These are phyloP conservation scores for Hippocampus mohnikei DNA, from an alignment of 2,113 vertebrate genomes.

Conservation along the genomic window DNA sequence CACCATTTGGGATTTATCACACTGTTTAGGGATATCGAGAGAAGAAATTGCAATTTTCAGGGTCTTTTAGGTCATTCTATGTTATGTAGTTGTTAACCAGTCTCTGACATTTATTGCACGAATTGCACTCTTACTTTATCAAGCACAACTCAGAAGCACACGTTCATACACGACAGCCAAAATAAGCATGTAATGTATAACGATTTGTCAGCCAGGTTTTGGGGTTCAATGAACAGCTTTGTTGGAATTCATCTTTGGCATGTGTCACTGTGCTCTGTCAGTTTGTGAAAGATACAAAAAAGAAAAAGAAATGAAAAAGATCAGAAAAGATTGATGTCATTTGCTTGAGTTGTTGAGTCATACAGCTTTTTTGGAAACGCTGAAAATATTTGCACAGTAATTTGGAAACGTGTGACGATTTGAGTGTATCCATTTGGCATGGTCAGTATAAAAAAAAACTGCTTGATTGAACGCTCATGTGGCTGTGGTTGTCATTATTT, in stretches of 20 bases:
- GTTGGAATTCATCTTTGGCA: constrained; percentile 45
- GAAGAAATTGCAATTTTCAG: constrained; percentile 14
- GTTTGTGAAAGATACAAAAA: constrained; percentile 7
- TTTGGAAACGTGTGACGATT: constrained; percentile 27
- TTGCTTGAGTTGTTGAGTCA: constrained; percentile 40
- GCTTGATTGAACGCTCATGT: constrained; percentile 42
- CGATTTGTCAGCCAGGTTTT: background rate
- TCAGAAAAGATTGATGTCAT: constrained; percentile 17
- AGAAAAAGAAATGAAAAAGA: background rate
- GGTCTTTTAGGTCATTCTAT: constrained; percentile 24
- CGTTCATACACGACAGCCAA: constrained; percentile 13
- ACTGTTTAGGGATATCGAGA: background rate
- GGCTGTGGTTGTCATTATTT: constrained; percentile 8
- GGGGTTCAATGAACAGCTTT: background rate
- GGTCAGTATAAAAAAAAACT: constrained; percentile 67
- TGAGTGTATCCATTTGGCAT: constrained; percentile 66
- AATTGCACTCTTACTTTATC: constrained; percentile 57
- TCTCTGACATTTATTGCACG: constrained; percentile 49
- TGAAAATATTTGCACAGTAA: constrained; percentile 43
- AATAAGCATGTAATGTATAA: constrained; percentile 1
- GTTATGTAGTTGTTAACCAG: constrained; percentile 47
- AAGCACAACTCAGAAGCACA: constrained; percentile 72
- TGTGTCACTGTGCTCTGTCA: constrained; percentile 46
- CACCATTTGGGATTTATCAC: background rate
- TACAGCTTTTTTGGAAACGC: constrained; percentile 47